Conservation (phyloP, 2,888 invertebrate species). For the Acrobasis consociella region DNA sequence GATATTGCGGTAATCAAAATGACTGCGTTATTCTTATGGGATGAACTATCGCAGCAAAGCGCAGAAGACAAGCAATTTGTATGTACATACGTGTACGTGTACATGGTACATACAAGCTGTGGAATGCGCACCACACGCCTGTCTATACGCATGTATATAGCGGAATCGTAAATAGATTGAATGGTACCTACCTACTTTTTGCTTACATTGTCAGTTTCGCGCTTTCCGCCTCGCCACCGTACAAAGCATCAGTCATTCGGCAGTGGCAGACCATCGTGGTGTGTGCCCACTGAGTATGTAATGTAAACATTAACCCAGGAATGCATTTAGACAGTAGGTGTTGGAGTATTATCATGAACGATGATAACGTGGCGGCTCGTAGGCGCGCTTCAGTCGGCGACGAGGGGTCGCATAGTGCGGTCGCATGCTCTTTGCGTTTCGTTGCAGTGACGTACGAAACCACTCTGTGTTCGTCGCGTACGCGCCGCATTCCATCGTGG, state of each 20-base stretch:
- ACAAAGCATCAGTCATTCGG: slow-evolving; percentile 60
- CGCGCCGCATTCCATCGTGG: slow-evolving; percentile 83
- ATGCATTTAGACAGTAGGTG: slow-evolving; percentile 79
- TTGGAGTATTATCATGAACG: slow-evolving; percentile 82
- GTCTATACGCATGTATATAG: slow-evolving; percentile 65
- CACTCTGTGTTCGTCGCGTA: slow-evolving; percentile 76
- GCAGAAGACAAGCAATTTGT: slow-evolving; percentile 47
- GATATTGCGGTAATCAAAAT: neutral
- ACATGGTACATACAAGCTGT: slow-evolving; percentile 63
- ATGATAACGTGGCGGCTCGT: slow-evolving; percentile 77
- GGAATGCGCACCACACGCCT: slow-evolving; percentile 73
- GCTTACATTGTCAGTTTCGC: slow-evolving; percentile 69
- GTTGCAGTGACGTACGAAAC: slow-evolving; percentile 69
- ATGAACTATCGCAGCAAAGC: slow-evolving; percentile 14
- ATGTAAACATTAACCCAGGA: slow-evolving; percentile 80
- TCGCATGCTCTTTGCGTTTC: slow-evolving; percentile 65
- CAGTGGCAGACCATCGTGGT: slow-evolving; percentile 41
- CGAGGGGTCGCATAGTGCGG: slow-evolving; percentile 81
- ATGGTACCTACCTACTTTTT: slow-evolving; percentile 72
- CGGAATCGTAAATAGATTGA: slow-evolving; percentile 81
- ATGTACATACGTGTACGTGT: slow-evolving; percentile 57
- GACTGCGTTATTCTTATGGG: neutral
- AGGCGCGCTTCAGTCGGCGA: slow-evolving; percentile 75
- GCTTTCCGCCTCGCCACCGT: slow-evolving; percentile 52
- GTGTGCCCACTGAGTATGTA: slow-evolving; percentile 60